A percentile compares a stretch with the other conserved stretches of the same genome.
phyloP scores from a whole-genome alignment of 2,113 vertebrate species.

The Dipodomys merriami region DNA sequence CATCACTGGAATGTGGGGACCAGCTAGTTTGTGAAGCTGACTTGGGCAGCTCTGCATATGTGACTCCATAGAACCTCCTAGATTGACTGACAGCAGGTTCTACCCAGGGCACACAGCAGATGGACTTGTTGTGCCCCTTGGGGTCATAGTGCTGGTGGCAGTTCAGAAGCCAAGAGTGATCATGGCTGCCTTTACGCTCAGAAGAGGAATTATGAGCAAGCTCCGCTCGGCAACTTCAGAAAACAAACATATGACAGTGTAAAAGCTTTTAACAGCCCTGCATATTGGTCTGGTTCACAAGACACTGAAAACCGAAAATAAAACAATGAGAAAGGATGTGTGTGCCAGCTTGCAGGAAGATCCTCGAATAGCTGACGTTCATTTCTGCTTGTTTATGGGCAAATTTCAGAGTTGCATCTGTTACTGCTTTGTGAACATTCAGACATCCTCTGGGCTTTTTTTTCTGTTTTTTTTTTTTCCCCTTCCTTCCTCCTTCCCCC shows the following conservation, averaged over 20 bases:
- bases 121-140: neutral
- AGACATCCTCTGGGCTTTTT: conserved; percentile 62
- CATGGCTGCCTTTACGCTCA: conserved; percentile 33
- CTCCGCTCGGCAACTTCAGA: conserved; percentile 50
- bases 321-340: conserved; percentile 52
- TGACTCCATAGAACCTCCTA: conserved; percentile 45
- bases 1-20: conserved; percentile 31
- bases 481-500: conserved; percentile 21
- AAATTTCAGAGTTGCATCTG: conserved; percentile 82
- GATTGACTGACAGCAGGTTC: neutral
- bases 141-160: neutral
- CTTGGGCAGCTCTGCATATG: neutral
- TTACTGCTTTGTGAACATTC: conserved; percentile 74
- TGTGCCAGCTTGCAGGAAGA: conserved; percentile 62
- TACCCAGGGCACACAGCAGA: neutral
- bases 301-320: conserved; percentile 62
- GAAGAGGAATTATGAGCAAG: conserved; percentile 41
- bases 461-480: neutral
- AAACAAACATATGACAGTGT: conserved; percentile 65
- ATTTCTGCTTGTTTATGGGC: conserved; percentile 82
- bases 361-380: conserved; percentile 74
- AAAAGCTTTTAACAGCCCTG: conserved; percentile 62
- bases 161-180: conserved; percentile 53
- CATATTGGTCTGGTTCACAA: conserved; percentile 66
- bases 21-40: conserved; percentile 27